Base-by-base conservation (phyloP, 2,888 invertebrate species). In the Tholera decimalis region DNA sequence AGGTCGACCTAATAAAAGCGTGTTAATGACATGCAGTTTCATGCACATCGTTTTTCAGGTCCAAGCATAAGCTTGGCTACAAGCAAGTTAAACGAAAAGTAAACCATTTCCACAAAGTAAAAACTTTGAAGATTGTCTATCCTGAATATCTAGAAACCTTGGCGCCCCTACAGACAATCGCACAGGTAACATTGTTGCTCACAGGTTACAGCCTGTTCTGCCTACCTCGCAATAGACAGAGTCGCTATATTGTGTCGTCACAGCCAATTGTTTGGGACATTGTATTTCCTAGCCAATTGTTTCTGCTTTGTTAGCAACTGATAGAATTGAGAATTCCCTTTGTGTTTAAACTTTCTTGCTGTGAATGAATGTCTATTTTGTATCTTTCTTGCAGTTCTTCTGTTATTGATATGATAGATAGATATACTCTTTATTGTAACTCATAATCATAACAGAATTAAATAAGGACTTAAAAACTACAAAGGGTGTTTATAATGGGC, bases 261-360 rank as follows among this genome's bases (percentile, higher is more conserved):
- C 54, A 44, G 37, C 22, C 73, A 65, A 77, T 77, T 62, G 59
- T 75, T 63, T 28, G 30, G 15, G 24, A 59, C 79, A 57, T 54
- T 67, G 62, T 68, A 75, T 64, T 75, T 75, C 46, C 54, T 60
- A 11, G 33, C 18, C 72, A 66, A 79, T 79, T 77, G 80, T 77
- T 63, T 50, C 47, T 49, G 26, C 57, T 50, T 63, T 76, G 72
- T 71, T 65, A 50, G 28, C 65, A 60, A 64, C 51, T 11, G 46
- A 77, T 57, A 39, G 47, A 49, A 54, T 4, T 49, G 43, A 63
- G 57, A 56, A 77, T 72, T 53, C 11, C 18, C n/a, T 55, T 72
- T 76, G 60, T 51, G 51, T 43, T 28, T 24, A 47, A 33, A 49
- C 58, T 69, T 69, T 75, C 51, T 44, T 35, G 7, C 15, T 35